Evolutionary conservation across 64 coral and sea anemone species (phyloP).

Genomic region (Montipora capricornis): DNA sequence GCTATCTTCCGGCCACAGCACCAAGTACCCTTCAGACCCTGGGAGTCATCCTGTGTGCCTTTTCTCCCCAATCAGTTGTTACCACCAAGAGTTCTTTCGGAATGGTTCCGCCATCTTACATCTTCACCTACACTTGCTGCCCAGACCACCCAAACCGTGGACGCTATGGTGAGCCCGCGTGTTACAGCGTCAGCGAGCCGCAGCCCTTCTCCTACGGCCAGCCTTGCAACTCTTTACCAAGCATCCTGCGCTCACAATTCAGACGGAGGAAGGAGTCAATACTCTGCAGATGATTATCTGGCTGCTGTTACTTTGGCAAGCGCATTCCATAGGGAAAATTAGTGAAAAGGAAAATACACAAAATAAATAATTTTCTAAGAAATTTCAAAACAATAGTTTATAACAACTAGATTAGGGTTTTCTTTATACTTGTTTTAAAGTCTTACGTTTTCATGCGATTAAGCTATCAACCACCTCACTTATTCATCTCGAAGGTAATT

Average conservation of each 20-base stretch:
- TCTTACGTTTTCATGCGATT: too few relatives aligned
- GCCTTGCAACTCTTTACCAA: neutral
- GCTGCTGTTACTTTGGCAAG: conserved; percentile 53
- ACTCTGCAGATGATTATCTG: conserved; percentile 51
- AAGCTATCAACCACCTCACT: too few relatives aligned
- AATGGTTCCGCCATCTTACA: neutral
- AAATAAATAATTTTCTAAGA: too few relatives aligned
- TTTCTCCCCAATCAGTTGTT: neutral
- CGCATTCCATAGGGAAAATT: conserved; percentile 56
- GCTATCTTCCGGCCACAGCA: neutral
- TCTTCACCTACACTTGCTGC: neutral
- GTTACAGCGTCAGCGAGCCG: neutral
- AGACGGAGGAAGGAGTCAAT: conserved; percentile 13
- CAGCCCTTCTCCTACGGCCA: neutral
- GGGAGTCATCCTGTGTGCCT: neutral
- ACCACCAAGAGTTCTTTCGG: neutral
- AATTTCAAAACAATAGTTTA: too few relatives aligned
- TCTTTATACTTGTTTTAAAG: too few relatives aligned
- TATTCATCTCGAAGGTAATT: too few relatives aligned
- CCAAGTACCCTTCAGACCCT: neutral
- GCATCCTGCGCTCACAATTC: neutral
- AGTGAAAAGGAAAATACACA: neutral
- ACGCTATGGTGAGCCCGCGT: neutral
- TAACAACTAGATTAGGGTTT: too few relatives aligned
- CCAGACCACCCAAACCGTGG: neutral